Percentiles rank a stretch among this genome's conserved stretches.
phyloP scores from a whole-genome alignment of 1,140 invertebrate genomes.

The Aphaenogaster ashmeadi region DNA sequence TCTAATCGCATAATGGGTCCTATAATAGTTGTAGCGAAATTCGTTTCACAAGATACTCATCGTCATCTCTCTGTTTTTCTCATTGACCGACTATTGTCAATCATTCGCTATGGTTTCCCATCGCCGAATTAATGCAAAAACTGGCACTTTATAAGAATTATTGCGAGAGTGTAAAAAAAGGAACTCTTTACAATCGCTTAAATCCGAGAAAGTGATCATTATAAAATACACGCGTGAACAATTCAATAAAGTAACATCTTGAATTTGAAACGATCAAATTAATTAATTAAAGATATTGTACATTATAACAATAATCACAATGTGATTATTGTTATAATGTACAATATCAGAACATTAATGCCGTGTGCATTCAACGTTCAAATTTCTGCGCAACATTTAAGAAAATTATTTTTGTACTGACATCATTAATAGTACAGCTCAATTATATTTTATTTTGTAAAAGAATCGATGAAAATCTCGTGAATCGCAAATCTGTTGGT shows the following conservation, averaged over 20 bases:
- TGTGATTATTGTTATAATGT: neutral
- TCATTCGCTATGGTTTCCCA: neutral
- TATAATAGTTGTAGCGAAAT: neutral
- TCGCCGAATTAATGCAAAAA: neutral
- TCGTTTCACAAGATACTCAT: neutral
- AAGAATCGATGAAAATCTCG: neutral
- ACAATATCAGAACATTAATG: neutral
- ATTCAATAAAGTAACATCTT: neutral
- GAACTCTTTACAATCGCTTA: neutral
- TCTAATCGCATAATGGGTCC: constrained; percentile 29
- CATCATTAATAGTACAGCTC: neutral
- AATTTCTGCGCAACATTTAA: neutral
- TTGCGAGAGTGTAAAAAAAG: neutral
- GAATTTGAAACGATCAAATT: neutral
- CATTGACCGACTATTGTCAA: neutral
- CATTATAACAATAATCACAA: neutral
- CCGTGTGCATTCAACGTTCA: neutral
- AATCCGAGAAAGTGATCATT: neutral
- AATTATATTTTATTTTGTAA: neutral
- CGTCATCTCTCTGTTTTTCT: neutral
- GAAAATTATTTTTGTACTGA: neutral
- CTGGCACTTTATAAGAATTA: neutral
- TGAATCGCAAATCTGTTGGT: too few relatives aligned
- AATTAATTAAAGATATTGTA: too few relatives aligned
- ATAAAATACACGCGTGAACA: neutral